Base-by-base conservation (phyloP, 2,888 invertebrate genomes). In the Laspeyria flexula region DNA sequence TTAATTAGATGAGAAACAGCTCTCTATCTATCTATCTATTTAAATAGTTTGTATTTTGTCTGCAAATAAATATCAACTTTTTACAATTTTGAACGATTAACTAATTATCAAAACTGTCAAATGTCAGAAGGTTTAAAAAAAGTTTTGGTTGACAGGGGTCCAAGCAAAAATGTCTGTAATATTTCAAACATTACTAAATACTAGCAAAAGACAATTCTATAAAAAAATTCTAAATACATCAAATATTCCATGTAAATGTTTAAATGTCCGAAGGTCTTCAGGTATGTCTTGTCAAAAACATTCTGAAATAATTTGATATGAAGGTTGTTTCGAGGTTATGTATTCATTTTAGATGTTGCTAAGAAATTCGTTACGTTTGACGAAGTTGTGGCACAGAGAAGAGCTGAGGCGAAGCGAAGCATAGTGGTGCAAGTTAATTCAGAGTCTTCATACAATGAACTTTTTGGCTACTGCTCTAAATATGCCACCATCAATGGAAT, bases 351-450 rank as follows among this genome's bases (percentile, higher is more conserved):
- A 90, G 90, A 84, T 81, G 65, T 69, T 50, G 48, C 76, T 27
- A 84, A 73, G 60, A 87, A 79, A 58, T 88, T 88, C 67, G 56
- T 77, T 30, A 77, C 85, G 4, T 94, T 96, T 81, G 93, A 95
- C 53, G 93, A 95, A 51, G 83, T 95, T 60, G 85, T 95, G 35
- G 81, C 87, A 30, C 83, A 85, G 16, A 93, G 96, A 62, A 93
- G 95, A 76, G 77, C 83, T 1, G 94, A 97, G 80, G 96, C 97
- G 0, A 86, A 85, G 42, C 93, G 94, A 53, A 96, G 96, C 83
- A 88, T 97, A 46, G 85, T 97, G 25, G 94, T 97, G 3, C 96
- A 97, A 88, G 95, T 97, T 0, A 94, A 95, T 71, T 96, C 96
- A 0, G 93, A 94, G 44, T 93, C 94, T 39, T 96, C 96, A 0